phyloP scores from a whole-genome alignment of 2,888 invertebrate species.

The Phortica magna region DNA sequence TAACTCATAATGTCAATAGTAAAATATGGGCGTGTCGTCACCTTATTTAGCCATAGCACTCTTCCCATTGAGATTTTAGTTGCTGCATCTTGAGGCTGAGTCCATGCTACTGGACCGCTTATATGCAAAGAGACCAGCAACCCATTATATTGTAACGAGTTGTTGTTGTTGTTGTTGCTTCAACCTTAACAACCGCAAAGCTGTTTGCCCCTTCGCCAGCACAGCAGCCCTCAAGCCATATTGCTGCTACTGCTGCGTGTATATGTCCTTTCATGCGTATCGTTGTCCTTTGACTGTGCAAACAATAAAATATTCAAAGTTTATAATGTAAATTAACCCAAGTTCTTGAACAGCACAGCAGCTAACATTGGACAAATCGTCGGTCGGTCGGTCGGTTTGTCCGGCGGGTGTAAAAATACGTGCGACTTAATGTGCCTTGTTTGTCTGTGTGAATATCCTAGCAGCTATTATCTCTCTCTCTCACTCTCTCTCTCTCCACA shows the following conservation, averaged over 20 bases:
- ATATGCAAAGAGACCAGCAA: neutral
- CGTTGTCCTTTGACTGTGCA: slow-evolving; percentile 47
- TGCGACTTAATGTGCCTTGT: neutral
- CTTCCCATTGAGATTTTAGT: no score
- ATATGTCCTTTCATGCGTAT: slow-evolving; percentile 51
- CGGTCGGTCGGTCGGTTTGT: no score
- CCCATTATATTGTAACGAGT: no score
- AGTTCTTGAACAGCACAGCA: slow-evolving; percentile 58
- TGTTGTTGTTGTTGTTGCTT: slow-evolving; percentile 20
- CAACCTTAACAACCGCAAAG: neutral
- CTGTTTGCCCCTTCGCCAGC: no score
- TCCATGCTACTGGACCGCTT: slow-evolving; percentile 7
- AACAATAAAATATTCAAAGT: slow-evolving; percentile 70
- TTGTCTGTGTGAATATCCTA: neutral
- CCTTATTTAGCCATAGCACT: no score
- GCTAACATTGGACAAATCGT: slow-evolving; percentile 53
- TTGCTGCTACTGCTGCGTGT: neutral
- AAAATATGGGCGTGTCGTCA: no score
- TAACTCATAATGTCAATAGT: no score
- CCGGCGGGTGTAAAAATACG: neutral
- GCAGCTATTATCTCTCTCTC: neutral
- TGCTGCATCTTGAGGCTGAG: no score
- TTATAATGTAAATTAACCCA: slow-evolving; percentile 72
- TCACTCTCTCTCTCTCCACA: neutral
- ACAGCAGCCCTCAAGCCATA: neutral